Conservation (phyloP, 2,113 vertebrate species). For the Bombycilla garrulus region DNA sequence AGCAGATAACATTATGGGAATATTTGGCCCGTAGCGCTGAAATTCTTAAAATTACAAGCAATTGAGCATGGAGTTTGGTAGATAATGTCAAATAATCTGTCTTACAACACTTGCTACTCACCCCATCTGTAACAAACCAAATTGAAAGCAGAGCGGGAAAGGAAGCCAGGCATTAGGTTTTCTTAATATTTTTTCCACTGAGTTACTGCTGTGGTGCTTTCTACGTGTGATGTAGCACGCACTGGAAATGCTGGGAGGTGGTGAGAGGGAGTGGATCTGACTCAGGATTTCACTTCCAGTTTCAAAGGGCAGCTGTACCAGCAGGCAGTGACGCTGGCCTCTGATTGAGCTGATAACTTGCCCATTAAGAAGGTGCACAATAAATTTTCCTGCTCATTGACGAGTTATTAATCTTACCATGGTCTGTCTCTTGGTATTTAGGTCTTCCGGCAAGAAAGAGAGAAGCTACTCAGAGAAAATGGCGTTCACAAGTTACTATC, state of each 20-base stretch:
- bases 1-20: neutral
- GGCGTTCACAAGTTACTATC: neutral
- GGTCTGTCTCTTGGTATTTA: conserved; percentile 29
- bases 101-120: neutral
- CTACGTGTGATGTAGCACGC: neutral
- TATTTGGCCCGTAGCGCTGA: neutral
- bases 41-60: neutral
- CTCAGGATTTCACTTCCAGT: neutral
- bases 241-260: neutral
- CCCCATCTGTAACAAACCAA: neutral
- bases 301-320: neutral
- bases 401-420: neutral
- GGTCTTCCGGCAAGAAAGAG: conserved; percentile 52
- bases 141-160: neutral
- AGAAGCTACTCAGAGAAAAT: conserved; percentile 48
- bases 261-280: neutral
- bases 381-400: neutral
- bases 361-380: neutral
- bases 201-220: neutral
- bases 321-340: neutral
- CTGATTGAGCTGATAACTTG: neutral
- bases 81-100: neutral
- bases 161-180: neutral
- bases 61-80: neutral
- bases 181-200: neutral